Evolutionary conservation across 37 sponge, comb jelly and placozoan species (phyloP), one percentile per base, ranked within the genome.

Genomic region (Hormiphora californensis): DNA sequence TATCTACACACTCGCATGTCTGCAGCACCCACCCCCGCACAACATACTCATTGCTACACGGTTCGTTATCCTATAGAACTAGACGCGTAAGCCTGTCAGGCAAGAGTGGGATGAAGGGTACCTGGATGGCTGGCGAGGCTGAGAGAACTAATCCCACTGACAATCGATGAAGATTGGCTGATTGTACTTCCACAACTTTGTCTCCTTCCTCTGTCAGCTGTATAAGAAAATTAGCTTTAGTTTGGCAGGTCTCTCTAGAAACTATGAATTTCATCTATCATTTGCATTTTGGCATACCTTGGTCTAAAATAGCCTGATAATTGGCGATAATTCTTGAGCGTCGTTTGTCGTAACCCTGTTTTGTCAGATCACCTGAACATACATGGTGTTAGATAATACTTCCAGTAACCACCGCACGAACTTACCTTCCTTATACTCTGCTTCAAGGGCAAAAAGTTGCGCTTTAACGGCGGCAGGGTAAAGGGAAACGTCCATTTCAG

Each of bases 391-490:
- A 17, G 53, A 17, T 15, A 49, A 49, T 49, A 9, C 15, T 49
- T 49, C 15, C 12, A 49, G 9, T 49, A 17, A 49, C 53, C 53
- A 9, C 53, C 53, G 9, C 15, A 9, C 53, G 12, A 49, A 4
- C 81, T 32, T 8, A 73, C 81, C 81, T 40, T 73, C 81, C 22
- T 73, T 73, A 28, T 73, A 73, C 25, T 73, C 81, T 40, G 46
- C 81, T 40, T 73, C 81, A 22, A 73, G 81, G 21, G 81, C 81
- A 73, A 73, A 73, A 22, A 73, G 44, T 40, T 73, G 81, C 23
- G 81, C 81, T 41, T 73, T 73, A 9, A 73, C 81, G 17, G 81
- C 81, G 43, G 81, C 81, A 22, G 81, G 81, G 23, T 73, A 73
- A 0, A 73, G 46, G 23, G 81, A 73, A 7, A 73, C 81, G 43